phyloP scores from a whole-genome alignment of 92 coral and sea anemone genomes.

The Siderastrea siderea region DNA sequence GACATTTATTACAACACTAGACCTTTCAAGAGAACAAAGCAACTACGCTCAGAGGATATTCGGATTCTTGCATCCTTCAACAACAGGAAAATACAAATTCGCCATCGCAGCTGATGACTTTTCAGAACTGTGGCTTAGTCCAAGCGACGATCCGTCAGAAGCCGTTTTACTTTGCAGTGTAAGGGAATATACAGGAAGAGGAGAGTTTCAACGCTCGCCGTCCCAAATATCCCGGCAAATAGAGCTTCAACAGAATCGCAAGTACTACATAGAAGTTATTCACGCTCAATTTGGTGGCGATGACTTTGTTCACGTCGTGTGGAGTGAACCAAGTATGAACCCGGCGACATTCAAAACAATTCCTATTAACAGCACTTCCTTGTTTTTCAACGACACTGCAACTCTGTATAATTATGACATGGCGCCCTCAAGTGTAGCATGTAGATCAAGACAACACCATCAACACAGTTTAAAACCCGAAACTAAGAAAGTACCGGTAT shows the following conservation, averaged over 20 bases:
- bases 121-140: constrained; percentile 84
- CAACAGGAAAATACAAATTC: constrained; percentile 68
- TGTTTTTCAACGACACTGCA: background rate
- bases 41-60: constrained; percentile 68
- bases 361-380: background rate
- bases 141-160: constrained; percentile 33
- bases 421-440: background rate
- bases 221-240: constrained; percentile 65
- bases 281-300: constrained; percentile 47
- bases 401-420: background rate
- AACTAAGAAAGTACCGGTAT: background rate
- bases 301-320: constrained; percentile 58
- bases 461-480: background rate
- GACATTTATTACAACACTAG: constrained; percentile 25
- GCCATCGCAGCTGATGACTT: constrained; percentile 76
- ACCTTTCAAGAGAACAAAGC: constrained; percentile 26
- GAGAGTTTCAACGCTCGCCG: constrained; percentile 8
- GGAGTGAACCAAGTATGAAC: constrained; percentile 67
- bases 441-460: constrained; percentile 16
- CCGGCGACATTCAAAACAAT: background rate
- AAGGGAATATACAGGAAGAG: constrained; percentile 16
- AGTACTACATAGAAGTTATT: constrained; percentile 74
- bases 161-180: constrained; percentile 68
- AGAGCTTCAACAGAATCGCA: constrained; percentile 41
- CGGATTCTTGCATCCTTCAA: constrained; percentile 73